Evolutionary conservation across 2,888 invertebrate species (phyloP), one percentile per base, ranked within the genome.

Genomic region (Xanthia icteritia): DNA sequence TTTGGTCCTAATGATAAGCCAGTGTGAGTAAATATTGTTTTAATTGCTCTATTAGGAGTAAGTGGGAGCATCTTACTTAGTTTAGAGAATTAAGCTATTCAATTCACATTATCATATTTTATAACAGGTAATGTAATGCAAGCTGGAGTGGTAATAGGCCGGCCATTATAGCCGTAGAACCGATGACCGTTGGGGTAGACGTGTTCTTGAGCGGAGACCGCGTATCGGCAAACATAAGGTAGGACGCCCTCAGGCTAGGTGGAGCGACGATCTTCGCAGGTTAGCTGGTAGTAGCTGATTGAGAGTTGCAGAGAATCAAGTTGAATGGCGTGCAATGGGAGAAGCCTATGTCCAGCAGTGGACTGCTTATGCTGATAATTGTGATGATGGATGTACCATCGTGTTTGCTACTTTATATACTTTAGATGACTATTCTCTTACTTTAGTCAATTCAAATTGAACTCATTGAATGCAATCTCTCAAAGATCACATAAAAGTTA

Each of bases 21-120:
- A n/a, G 60, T 85, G 58, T 39, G 17, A 71, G 76, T 85, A 82
- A 82, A 82, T 86, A 85, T 82, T 74, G 63, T 77, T 79, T 87
- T 71, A 61, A 86, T 79, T 65, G 36, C 73, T 77, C 60, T 83
- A 79, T 82, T 74, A 88, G 68, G 66, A 58, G 15, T 71, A 66
- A 79, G 68, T 69, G 39, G 45, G 5, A 58, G 58, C 54, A 85
- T 85, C 63, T 71, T 73, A 61, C 51, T 82, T 23, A 36, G 51
- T 36, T 76, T 45, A 51, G n/a, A 72, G 45, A 70, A 76, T 76
- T 69, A 84, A 72, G 60, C 70, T 76, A 64, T 60, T 73, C 3
- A 31, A 60, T 65, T 36, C 1, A 20, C 17, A 79, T 78, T 60
- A 31, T 15, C 65, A 64, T 78, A 72, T 76, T 76, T 73, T 56